These are phyloP conservation scores for Hypomecis punctinalis DNA, from an alignment of 2,888 invertebrate species.

Conservation along the genomic window DNA sequence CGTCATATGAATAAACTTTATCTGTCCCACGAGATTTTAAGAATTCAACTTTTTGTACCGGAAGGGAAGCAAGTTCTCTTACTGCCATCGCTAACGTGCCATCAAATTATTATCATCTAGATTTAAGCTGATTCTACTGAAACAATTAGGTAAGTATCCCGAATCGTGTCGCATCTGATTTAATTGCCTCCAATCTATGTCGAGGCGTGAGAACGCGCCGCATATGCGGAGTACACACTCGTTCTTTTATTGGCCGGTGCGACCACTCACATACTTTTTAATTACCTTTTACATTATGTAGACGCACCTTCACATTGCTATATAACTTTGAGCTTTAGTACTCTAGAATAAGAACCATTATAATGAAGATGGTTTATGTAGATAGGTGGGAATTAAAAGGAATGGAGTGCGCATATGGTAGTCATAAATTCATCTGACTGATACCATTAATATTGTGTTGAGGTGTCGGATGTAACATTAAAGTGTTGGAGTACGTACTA, in stretches of 20 bases:
- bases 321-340: slow-evolving; percentile 9
- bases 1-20: too few relatives aligned
- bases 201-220: slow-evolving; percentile 46
- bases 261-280: slow-evolving; percentile 43
- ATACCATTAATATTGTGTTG: slow-evolving; percentile 29
- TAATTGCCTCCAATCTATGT: slow-evolving; percentile 32
- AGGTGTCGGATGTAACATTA: slow-evolving; percentile 19
- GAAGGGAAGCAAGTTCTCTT: too few relatives aligned
- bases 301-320: slow-evolving; percentile 30
- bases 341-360: slow-evolving; percentile 4
- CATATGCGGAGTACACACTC: slow-evolving; percentile 48
- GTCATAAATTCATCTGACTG: slow-evolving; percentile 29
- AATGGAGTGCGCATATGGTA: slow-evolving; percentile 29
- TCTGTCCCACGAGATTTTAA: too few relatives aligned
- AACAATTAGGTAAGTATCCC: slow-evolving; percentile 14
- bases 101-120: not conserved
- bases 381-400: slow-evolving; percentile 25
- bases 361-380: slow-evolving; percentile 4
- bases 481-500: slow-evolving; percentile 4
- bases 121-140: not conserved
- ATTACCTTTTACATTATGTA: slow-evolving; percentile 45
- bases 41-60: too few relatives aligned
- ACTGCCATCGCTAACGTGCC: too few relatives aligned
- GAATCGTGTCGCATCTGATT: slow-evolving; percentile 35
- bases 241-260: slow-evolving; percentile 42